Conservation (phyloP, 1,140 invertebrate genomes). For the Schlechtendalia chinensis region DNA sequence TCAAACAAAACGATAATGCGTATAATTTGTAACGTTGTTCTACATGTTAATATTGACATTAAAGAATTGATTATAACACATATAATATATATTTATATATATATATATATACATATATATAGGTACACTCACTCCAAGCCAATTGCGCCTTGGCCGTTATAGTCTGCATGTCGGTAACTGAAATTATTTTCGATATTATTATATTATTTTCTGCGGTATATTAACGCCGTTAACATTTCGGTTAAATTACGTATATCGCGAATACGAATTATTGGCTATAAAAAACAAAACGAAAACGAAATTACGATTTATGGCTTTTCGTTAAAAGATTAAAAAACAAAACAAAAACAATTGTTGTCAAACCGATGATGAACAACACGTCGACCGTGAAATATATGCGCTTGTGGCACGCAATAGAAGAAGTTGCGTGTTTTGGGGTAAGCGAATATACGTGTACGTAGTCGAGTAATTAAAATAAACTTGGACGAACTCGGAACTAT, state of each 20-base stretch:
- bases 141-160: slow-evolving; percentile 43
- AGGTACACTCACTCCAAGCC: slow-evolving; percentile 38
- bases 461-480: slow-evolving; percentile 25
- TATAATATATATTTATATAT: no score
- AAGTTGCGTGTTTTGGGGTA: background rate
- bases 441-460: background rate
- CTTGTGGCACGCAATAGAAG: background rate
- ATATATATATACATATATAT: no score
- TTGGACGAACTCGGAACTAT: background rate
- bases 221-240: background rate
- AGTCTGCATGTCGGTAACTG: slow-evolving; percentile 42
- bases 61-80: slow-evolving; percentile 1
- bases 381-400: background rate
- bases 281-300: background rate
- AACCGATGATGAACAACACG: background rate
- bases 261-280: background rate
- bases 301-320: background rate
- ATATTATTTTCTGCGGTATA: background rate
- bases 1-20: slow-evolving; percentile 27
- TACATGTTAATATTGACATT: slow-evolving; percentile 16
- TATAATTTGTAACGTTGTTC: background rate
- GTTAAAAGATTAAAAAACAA: background rate
- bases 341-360: no score
- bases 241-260: background rate
- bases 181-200: slow-evolving; percentile 15